Percentiles rank a stretch among this genome's conserved stretches.
phyloP scores from a whole-genome alignment of 1,140 invertebrate species.

The Rhopalosiphum padi region DNA sequence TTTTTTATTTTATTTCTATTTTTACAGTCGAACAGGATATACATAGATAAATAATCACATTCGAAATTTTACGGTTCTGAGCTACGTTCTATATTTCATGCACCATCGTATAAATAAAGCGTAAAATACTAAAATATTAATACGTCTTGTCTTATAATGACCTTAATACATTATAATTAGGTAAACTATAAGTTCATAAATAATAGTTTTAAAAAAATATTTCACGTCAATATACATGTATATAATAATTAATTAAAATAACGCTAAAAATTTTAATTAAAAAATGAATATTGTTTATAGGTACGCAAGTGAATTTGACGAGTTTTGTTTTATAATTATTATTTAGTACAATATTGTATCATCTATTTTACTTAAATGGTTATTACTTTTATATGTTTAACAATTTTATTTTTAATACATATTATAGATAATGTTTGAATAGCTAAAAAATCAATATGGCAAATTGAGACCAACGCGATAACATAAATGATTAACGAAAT shows the following conservation, averaged over 20 bases:
- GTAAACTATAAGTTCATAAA: not conserved
- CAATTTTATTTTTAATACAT: not conserved
- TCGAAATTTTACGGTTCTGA: not conserved
- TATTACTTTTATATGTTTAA: not conserved
- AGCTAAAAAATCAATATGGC: not conserved
- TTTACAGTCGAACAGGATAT: not conserved
- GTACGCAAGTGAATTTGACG: not conserved
- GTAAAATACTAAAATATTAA: not conserved
- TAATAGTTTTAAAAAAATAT: not conserved
- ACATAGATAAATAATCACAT: not conserved
- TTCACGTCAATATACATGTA: no score
- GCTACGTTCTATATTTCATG: not conserved
- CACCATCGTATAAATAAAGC: not conserved
- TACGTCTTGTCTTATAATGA: no score
- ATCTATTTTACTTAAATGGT: not conserved
- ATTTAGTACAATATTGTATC: not conserved
- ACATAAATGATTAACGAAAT: not conserved
- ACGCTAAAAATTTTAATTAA: not conserved
- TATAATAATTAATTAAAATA: not conserved
- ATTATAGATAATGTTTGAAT: not conserved
- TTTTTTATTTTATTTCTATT: no score
- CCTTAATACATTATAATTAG: no score
- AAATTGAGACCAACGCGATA: not conserved
- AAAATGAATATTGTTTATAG: not conserved
- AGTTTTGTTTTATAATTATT: no score